Conservation (phyloP, 2,888 invertebrate species). For the Anthoptus insignis region DNA sequence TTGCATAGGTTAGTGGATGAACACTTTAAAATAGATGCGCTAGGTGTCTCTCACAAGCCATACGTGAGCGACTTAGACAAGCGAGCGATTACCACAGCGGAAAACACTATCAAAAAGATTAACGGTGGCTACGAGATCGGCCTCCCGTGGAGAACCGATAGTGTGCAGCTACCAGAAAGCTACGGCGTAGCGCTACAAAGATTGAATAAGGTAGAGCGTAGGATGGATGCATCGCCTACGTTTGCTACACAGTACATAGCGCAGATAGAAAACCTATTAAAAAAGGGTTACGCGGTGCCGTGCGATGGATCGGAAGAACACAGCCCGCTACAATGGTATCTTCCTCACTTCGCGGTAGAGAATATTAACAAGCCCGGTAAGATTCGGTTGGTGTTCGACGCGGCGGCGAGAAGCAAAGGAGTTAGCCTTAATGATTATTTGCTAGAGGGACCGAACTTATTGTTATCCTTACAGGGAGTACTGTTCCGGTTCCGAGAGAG, state of each 20-base stretch:
- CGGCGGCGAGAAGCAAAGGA: conserved; percentile 37
- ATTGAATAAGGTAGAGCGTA: neutral
- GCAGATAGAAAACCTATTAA: conserved; percentile 27
- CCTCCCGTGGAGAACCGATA: conserved; percentile 7
- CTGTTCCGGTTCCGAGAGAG: conserved; percentile 45
- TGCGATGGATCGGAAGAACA: neutral
- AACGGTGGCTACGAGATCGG: conserved; percentile 9
- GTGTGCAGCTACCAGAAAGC: neutral
- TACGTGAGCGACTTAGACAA: neutral
- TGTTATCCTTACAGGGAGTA: conserved; percentile 43
- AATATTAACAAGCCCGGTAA: conserved; percentile 42
- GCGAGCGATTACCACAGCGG: neutral
- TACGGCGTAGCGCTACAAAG: conserved; percentile 10
- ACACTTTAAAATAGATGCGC: neutral
- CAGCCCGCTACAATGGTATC: conserved; percentile 23
- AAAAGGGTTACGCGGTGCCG: conserved; percentile 31
- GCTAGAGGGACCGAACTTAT: conserved; percentile 34
- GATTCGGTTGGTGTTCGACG: conserved; percentile 40
- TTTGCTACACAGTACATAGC: neutral
- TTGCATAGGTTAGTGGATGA: neutral
- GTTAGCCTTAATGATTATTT: conserved; percentile 31
- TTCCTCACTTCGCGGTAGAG: conserved; percentile 45
- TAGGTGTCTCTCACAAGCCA: neutral
- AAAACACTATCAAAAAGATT: neutral
- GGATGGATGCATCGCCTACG: conserved; percentile 3